Evolutionary conservation across 2,888 invertebrate genomes (phyloP).

Genomic region (Ypsolopha sequella): DNA sequence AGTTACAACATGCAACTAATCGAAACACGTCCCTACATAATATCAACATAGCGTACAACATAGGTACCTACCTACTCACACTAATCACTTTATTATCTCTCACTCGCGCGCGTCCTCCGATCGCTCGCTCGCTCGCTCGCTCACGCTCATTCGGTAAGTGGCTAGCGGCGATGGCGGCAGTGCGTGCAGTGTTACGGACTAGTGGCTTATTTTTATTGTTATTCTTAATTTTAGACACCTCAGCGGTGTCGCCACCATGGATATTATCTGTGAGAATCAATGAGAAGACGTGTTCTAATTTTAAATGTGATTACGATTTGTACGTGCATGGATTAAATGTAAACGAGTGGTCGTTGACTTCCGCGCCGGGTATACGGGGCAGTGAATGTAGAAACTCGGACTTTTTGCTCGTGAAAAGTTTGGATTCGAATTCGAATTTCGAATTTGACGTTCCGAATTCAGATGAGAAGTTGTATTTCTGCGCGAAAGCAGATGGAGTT

Average conservation of each 20-base stretch:
- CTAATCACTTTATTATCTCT: no score
- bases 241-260: conserved; percentile 49
- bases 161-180: conserved; percentile 37
- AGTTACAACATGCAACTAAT: no score
- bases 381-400: conserved; percentile 21
- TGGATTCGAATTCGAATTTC: conserved; percentile 15
- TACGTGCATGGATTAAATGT: conserved; percentile 34
- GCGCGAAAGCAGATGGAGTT: conserved; percentile 35
- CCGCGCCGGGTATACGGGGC: conserved; percentile 27
- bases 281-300: conserved; percentile 29
- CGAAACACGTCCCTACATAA: no score
- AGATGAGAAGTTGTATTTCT: conserved; percentile 40
- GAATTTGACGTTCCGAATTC: conserved; percentile 26
- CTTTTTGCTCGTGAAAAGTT: conserved; percentile 21
- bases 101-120: no score
- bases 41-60: no score
- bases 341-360: conserved; percentile 48
- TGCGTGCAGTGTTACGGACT: conserved; percentile 42
- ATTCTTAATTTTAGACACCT: conserved; percentile 47
- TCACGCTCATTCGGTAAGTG: conserved; percentile 11
- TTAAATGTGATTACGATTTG: conserved; percentile 43
- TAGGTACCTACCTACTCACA: no score
- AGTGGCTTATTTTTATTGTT: conserved; percentile 53
- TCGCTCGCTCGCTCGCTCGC: no score
- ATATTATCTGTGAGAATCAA: conserved; percentile 46